Conservation (phyloP, 1,140 invertebrate species). For the Monomorium pharaonis region DNA sequence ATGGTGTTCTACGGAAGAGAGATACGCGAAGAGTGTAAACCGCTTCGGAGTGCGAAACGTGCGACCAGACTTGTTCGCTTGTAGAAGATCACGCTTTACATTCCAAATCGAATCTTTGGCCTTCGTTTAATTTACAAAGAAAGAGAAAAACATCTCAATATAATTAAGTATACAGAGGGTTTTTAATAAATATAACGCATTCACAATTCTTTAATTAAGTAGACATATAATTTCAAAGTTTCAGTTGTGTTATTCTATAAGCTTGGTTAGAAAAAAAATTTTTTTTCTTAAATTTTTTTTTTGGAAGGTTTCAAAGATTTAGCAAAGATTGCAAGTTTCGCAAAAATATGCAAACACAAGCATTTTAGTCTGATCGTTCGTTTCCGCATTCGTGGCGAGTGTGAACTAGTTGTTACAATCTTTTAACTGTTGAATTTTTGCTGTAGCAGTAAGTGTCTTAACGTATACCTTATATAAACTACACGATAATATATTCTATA, state of each 20-base stretch:
- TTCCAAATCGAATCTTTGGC: neutral
- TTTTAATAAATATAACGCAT: neutral
- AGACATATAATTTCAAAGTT: neutral
- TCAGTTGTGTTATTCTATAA: neutral
- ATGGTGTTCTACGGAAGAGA: slow-evolving; percentile 22
- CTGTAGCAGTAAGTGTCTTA: slow-evolving; percentile 84
- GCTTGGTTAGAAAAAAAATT: neutral
- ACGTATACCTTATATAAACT: slow-evolving; percentile 82
- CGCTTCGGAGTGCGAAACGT: slow-evolving; percentile 25
- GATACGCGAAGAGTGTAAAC: slow-evolving; percentile 25
- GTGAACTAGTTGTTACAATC: slow-evolving; percentile 81
- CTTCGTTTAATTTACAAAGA: neutral
- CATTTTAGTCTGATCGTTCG: neutral
- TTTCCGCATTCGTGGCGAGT: slow-evolving; percentile 44
- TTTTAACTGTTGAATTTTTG: slow-evolving; percentile 84
- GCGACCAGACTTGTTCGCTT: slow-evolving; percentile 8
- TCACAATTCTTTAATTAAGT: neutral
- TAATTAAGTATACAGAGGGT: neutral
- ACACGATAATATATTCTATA: slow-evolving; percentile 83
- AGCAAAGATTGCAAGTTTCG: neutral
- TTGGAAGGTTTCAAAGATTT: neutral
- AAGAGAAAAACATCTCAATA: neutral
- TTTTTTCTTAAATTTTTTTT: neutral
- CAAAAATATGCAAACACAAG: neutral
- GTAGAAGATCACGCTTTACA: neutral